phyloP scores from a whole-genome alignment of 2,113 vertebrate species.

The human region DNA sequence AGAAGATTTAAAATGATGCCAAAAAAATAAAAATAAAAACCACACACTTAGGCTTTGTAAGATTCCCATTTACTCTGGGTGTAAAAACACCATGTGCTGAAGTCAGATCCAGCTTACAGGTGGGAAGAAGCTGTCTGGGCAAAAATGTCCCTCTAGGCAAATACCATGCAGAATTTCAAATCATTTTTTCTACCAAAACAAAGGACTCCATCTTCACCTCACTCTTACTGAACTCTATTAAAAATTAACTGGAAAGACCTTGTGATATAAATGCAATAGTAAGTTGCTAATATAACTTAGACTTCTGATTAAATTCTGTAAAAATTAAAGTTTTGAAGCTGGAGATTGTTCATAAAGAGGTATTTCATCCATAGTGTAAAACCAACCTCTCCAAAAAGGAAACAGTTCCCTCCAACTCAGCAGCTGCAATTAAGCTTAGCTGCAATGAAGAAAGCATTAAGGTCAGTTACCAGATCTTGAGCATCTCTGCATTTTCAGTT shows the following conservation, averaged over 20 bases:
- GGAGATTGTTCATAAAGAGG: neutral
- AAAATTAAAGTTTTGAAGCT: neutral
- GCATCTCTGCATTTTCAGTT: constrained; percentile 19
- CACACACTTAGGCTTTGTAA: constrained; percentile 30
- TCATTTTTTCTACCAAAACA: neutral
- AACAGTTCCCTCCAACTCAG: neutral
- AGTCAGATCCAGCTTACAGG: neutral
- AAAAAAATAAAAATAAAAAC: neutral
- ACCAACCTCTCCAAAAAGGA: neutral
- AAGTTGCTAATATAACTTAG: neutral
- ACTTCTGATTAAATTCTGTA: neutral
- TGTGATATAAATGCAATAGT: neutral
- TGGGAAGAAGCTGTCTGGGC: neutral
- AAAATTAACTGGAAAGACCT: neutral
- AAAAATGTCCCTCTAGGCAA: neutral
- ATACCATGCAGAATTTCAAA: neutral
- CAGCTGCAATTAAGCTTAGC: neutral
- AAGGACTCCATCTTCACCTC: neutral
- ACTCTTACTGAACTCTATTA: neutral
- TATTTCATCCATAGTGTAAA: neutral
- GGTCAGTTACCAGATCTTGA: constrained; percentile 23
- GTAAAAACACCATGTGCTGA: neutral
- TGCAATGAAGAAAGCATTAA: neutral
- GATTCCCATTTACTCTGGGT: neutral
- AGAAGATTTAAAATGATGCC: constrained; percentile 53